Evolutionary conservation across 2,113 vertebrate genomes (phyloP).

Genomic region (Xenus cinereus): DNA sequence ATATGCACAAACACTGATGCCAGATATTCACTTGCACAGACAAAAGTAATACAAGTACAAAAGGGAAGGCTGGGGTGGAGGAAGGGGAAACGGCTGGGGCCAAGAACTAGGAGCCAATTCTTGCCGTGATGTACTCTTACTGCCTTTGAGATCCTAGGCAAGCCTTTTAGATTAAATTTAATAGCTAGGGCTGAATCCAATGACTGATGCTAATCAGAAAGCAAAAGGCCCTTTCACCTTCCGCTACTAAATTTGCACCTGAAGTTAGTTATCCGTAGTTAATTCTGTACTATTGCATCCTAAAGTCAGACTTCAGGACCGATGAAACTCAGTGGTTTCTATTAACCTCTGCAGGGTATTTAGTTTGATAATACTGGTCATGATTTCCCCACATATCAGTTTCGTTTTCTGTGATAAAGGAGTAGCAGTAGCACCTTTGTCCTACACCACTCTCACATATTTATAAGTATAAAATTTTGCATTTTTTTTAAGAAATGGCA

Average conservation of each 20-base stretch:
- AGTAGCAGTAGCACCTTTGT: not conserved
- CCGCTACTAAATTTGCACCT: slow-evolving; percentile 25
- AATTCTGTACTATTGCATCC: not conserved
- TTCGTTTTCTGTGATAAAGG: not conserved
- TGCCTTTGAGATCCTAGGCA: slow-evolving; percentile 1
- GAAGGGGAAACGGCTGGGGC: slow-evolving; percentile 46
- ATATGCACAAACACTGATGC: not conserved
- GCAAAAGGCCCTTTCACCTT: slow-evolving; percentile 33
- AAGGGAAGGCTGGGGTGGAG: not conserved
- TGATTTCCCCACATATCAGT: not conserved
- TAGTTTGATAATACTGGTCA: not conserved
- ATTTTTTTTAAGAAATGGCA: not conserved
- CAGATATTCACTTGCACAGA: slow-evolving; percentile 26
- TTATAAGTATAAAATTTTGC: not conserved
- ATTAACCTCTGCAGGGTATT: not conserved
- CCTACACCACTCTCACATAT: not conserved
- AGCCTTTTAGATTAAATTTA: slow-evolving; percentile 16
- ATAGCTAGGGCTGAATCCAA: not conserved
- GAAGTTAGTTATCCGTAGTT: not conserved
- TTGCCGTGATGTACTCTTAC: not conserved
- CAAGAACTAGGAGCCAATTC: not conserved
- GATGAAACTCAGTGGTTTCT: not conserved
- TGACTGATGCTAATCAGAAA: slow-evolving; percentile 36
- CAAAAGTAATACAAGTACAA: slow-evolving; percentile 24
- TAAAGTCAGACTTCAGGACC: not conserved